These are phyloP conservation scores for Torymus auratus DNA, from an alignment of 2,888 invertebrate species.

Conservation along the genomic window DNA sequence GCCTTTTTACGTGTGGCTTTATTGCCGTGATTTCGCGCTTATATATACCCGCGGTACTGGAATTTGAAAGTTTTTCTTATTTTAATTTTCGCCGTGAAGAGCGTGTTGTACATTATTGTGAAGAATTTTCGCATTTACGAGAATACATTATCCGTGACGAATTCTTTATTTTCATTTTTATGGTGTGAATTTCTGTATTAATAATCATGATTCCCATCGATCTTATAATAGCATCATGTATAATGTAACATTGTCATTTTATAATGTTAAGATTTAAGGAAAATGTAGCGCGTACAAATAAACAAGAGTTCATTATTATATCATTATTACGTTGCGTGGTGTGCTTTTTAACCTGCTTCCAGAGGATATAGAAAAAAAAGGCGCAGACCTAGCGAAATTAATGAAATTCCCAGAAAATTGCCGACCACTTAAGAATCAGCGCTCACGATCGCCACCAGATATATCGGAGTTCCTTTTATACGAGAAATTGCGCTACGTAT, in stretches of 20 bases:
- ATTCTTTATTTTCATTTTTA: too few species aligned
- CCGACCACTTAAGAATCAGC: constrained; percentile 21
- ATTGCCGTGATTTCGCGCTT: neutral
- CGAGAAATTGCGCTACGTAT: constrained; percentile 18
- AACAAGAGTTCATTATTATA: neutral
- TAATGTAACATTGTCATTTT: too few species aligned
- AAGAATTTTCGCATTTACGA: too few species aligned
- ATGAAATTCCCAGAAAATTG: constrained; percentile 39
- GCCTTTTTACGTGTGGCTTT: constrained; percentile 5
- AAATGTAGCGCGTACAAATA: too few species aligned
- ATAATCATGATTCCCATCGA: too few species aligned
- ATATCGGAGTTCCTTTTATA: constrained; percentile 21
- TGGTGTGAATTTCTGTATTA: too few species aligned
- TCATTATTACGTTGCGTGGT: neutral
- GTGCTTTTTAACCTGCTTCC: neutral
- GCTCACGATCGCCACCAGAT: constrained; percentile 12
- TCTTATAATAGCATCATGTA: too few species aligned
- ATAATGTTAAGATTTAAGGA: too few species aligned
- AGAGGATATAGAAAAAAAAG: neutral
- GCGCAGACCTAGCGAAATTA: neutral
- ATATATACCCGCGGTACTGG: neutral
- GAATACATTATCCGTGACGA: too few species aligned
- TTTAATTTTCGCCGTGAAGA: neutral
- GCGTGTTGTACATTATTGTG: too few species aligned
- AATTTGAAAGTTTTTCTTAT: constrained; percentile 28